Percentiles rank a stretch among this genome's conserved stretches.
These are phyloP conservation scores for Anthopleura sola DNA, from an alignment of 64 coral and sea anemone genomes.

Conservation along the genomic window DNA sequence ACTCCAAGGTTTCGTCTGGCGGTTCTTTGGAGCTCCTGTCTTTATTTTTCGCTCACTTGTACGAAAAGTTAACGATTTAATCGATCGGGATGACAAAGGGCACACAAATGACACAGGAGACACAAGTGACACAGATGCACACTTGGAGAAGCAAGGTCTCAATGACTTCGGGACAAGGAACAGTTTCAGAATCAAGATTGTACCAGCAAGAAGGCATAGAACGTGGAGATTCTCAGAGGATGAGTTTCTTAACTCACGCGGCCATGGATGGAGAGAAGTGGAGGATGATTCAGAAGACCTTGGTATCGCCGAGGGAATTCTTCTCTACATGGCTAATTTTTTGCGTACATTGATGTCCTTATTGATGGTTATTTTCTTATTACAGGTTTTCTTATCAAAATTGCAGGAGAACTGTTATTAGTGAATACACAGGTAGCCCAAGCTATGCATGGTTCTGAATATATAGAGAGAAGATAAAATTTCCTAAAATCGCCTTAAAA, in stretches of 20 bases:
- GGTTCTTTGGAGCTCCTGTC: not conserved
- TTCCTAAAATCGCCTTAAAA: no score
- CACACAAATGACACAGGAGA: not conserved
- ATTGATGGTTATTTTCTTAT: slow-evolving; percentile 2
- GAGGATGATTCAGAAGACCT: not conserved
- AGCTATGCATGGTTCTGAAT: no score
- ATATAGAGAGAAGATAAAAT: no score
- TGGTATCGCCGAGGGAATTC: not conserved
- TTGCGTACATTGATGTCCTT: not conserved
- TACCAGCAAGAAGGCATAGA: not conserved
- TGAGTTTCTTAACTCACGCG: not conserved
- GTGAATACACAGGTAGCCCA: no score
- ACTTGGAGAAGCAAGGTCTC: not conserved
- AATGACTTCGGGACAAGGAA: not conserved
- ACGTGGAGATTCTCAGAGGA: not conserved
- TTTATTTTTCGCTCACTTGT: not conserved
- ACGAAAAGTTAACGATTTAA: not conserved
- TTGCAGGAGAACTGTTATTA: not conserved
- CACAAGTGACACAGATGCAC: not conserved
- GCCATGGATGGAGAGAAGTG: not conserved
- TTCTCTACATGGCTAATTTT: slow-evolving; percentile 11
- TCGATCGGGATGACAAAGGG: not conserved
- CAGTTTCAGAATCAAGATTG: not conserved
- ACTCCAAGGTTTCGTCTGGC: not conserved
- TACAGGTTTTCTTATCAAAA: not conserved